Evolutionary conservation across 2,797 vertebrate species (phyloP), one percentile per base, ranked within the genome.

Genomic region (Acomys russatus): DNA sequence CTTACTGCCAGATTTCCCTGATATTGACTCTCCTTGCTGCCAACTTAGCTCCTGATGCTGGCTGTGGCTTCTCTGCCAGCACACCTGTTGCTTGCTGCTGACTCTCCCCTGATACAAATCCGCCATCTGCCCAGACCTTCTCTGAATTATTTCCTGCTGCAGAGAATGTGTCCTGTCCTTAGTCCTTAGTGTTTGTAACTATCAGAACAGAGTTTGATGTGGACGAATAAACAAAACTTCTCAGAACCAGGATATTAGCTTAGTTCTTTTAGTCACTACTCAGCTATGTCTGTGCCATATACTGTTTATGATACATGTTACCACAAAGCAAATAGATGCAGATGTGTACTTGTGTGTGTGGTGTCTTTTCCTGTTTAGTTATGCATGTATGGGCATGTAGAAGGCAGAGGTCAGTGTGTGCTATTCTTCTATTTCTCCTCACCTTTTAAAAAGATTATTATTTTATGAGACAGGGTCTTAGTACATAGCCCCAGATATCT

Each of bases 1-100:
- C 91, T 80, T 64, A 63, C 56, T 95, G 87, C 91, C 96, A 96
- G 92, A 91, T 93, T 94, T 95, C 63, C 56, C 88, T 73, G 82
- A 93, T 93, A 90, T 38, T 68, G 44, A 88, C 93, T 97, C 59
- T 97, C 88, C 11, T 93, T 83, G 25, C 92, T 96, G 97, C 95
- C 96, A 92, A 14, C 38, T 76, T 3, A 0, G 51, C 88, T 92
- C 90, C 92, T 90, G 92, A 93, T 94, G 96, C 92, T 92, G 61
- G 18, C 7, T 85, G 82, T 85, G 79, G 82, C 70, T 84, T 94
- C 54, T 64, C 63, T 88, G 94, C 96, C 96, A 96, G 93, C 88
- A 95, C 97, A 97, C 97, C 97, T 97, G 97, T 97, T 97, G 97
- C 95, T 97, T 74, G 20, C 88, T 83, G 59, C 78, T 0, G 35